A percentile compares a stretch with the other conserved stretches of the same genome.
These are phyloP conservation scores for Stictonetta naevosa DNA, from an alignment of 2,113 vertebrate genomes.

Conservation along the genomic window DNA sequence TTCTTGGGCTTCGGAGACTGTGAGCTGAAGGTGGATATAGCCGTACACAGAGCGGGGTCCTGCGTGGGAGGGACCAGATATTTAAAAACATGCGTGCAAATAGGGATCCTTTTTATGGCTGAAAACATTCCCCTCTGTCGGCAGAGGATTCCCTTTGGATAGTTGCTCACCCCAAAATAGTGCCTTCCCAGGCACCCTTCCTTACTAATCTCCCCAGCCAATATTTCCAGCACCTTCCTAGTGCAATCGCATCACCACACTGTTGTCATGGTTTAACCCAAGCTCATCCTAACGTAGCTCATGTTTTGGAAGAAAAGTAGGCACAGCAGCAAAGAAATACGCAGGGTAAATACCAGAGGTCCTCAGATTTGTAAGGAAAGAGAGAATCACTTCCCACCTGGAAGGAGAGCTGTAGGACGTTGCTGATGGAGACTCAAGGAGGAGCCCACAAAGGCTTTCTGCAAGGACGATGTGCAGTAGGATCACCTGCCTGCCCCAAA, in stretches of 20 bases:
- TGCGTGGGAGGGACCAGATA: not conserved
- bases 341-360: not conserved
- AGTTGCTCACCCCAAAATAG: not conserved
- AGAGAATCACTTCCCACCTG: not conserved
- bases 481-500: not conserved
- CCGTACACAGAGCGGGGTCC: accelerated
- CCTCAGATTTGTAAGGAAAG: not conserved
- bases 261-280: not conserved
- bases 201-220: not conserved
- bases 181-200: not conserved
- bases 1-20: not conserved
- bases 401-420: not conserved
- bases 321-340: not conserved
- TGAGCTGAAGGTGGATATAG: not conserved
- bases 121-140: not conserved
- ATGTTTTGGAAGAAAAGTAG: not conserved
- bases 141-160: not conserved
- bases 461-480: not conserved
- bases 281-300: not conserved
- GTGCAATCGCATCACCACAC: accelerated
- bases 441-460: not conserved
- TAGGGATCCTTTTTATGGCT: not conserved
- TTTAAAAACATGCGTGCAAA: not conserved
- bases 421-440: not conserved
- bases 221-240: not conserved